A percentile compares a stretch with the other conserved stretches of the same genome.
Conservation (phyloP, 2,888 invertebrate species). For the Chrysolina oricalcia region DNA sequence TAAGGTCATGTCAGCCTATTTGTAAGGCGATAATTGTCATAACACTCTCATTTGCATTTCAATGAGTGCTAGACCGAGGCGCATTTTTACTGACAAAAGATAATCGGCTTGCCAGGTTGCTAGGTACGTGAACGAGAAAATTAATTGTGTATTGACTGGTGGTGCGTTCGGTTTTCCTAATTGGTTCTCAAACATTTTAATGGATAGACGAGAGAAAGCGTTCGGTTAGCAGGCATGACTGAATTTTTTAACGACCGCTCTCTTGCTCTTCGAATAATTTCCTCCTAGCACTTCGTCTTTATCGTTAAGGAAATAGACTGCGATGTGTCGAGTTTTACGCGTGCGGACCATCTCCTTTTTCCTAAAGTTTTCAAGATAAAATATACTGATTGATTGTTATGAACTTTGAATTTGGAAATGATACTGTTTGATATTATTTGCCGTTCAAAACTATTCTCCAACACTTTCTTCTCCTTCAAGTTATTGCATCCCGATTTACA, state of each 20-base stretch:
- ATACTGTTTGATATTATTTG: no score
- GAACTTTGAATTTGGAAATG: no score
- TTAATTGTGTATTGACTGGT: slow-evolving; percentile 41
- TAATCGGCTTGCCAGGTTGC: slow-evolving; percentile 36
- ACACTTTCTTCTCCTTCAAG: no score
- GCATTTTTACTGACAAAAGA: slow-evolving; percentile 42
- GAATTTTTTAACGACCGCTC: slow-evolving; percentile 30
- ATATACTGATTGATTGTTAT: no score
- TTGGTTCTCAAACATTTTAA: slow-evolving; percentile 43
- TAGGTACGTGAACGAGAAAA: slow-evolving; percentile 45
- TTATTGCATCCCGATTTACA: no score
- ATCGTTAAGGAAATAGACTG: neutral
- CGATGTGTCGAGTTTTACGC: neutral
- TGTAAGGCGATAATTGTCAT: slow-evolving; percentile 63
- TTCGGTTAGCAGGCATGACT: slow-evolving; percentile 14
- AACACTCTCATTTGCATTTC: slow-evolving; percentile 63
- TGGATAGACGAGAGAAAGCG: slow-evolving; percentile 36
- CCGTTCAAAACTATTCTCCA: no score
- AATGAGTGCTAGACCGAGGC: slow-evolving; percentile 52
- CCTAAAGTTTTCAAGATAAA: no score
- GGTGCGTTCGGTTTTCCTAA: slow-evolving; percentile 41
- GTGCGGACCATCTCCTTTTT: no score
- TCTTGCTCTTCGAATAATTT: slow-evolving; percentile 11
- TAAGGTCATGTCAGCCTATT: slow-evolving; percentile 61
- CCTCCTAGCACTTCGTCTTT: neutral